Base-by-base conservation (phyloP, 1,140 invertebrate genomes). In the Apis florea region DNA sequence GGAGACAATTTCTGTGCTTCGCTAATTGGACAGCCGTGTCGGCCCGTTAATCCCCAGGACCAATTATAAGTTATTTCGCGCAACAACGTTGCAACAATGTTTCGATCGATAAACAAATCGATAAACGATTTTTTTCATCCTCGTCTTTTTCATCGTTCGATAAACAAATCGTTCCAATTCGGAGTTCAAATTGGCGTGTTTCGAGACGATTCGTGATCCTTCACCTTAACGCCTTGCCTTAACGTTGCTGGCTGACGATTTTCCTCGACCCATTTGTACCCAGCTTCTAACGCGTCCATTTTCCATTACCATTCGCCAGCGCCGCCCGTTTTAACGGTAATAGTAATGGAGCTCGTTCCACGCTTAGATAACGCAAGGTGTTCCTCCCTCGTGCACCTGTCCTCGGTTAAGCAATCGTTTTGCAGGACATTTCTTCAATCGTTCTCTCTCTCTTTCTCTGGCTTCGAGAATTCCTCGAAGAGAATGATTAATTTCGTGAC, bases 231-330 rank as follows among this genome's bases (percentile, higher is more conserved):
- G n/a, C 67, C 31, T 3, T 40, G 67, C 58, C 40, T 10, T 75
- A 76, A 79, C 72, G 68, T 73, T 61, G 53, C 56, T 15, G 21
- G 54, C 54, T 40, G 69, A 85, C 76, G 53, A 71, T 88, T 83
- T 83, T 83, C 64, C 68, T 47, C 71, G 19, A 21, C 66, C 49
- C 58, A 63, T 58, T 56, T 19, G 51, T 51, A 54, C 13, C 24
- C 49, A 49, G 68, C 31, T 58, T 59, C 54, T 84, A 87, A 78
- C 77, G 72, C 61, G 61, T 84, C 85, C 83, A 72, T 74, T 85
- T 85, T 83, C 83, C 86, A 81, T 85, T 85, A 88, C 75, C 83
- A 79, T 75, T 83, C 87, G 54, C 77, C 68, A 58, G 61, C 83
- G 73, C 59, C 77, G 79, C 47, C 53, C 61, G 63, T 64, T 49